These are phyloP conservation scores for Glossosoma conforme DNA, from an alignment of 1,140 invertebrate species.

Conservation along the genomic window DNA sequence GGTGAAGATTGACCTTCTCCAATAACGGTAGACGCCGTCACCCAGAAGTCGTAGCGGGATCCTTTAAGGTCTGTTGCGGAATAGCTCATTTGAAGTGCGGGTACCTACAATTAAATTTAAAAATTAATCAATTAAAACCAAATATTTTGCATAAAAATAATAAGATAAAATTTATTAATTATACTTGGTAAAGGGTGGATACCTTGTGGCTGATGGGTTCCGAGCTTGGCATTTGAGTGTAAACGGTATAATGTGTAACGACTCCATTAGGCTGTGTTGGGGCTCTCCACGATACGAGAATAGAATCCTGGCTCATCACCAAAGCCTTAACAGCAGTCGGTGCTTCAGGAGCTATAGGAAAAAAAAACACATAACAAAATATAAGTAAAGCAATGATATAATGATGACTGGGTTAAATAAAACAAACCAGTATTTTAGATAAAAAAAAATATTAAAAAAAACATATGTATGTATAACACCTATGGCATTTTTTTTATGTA, in stretches of 20 bases:
- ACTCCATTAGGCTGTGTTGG: constrained; percentile 89
- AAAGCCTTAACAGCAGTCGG: constrained; percentile 89
- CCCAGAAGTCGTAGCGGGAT: constrained; percentile 90
- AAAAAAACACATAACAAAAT: constrained; percentile 1
- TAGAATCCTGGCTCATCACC: constrained; percentile 84
- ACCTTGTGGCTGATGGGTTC: constrained; percentile 69
- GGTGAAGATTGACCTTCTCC: constrained; percentile 88
- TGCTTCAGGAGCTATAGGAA: constrained; percentile 76
- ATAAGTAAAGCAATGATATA: not conserved
- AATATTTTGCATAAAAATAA: not conserved
- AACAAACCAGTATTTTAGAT: not conserved
- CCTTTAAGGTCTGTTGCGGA: constrained; percentile 80
- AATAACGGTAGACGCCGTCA: constrained; percentile 87
- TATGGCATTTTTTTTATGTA: no score
- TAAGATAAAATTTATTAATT: not conserved
- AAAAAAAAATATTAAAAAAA: constrained; percentile 3
- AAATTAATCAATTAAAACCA: not conserved
- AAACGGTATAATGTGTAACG: constrained; percentile 90
- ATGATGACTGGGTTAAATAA: not conserved
- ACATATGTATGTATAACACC: no score
- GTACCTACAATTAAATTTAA: constrained; percentile 39
- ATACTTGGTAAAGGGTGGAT: constrained; percentile 11
- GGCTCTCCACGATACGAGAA: constrained; percentile 89
- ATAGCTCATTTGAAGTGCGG: constrained; percentile 64
- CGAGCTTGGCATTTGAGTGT: constrained; percentile 72